A percentile compares a stretch with the other conserved stretches of the same genome.
Evolutionary conservation across 2,888 invertebrate genomes (phyloP).

Genomic region (Toxonevra muliebris): DNA sequence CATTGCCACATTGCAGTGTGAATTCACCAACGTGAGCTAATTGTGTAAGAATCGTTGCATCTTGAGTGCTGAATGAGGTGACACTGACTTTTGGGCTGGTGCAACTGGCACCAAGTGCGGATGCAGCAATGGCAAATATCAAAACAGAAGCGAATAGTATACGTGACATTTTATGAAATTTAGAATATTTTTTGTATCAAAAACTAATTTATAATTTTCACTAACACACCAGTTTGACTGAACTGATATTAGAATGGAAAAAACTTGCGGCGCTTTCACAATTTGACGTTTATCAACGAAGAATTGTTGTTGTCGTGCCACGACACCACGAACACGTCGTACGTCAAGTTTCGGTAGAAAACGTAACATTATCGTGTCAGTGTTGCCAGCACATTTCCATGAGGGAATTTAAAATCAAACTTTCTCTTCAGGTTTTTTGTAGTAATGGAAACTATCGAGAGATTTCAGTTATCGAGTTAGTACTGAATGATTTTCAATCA

Average conservation of each 20-base stretch:
- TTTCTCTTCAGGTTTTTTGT: too few species aligned
- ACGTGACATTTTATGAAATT: conserved; percentile 48
- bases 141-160: conserved; percentile 48
- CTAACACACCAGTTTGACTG: conserved; percentile 15
- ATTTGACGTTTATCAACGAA: conserved; percentile 30
- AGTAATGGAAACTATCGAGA: too few species aligned
- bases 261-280: not conserved
- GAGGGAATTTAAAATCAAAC: too few species aligned
- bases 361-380: conserved; percentile 1
- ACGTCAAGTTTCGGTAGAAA: conserved; percentile 19
- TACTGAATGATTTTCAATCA: too few species aligned
- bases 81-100: conserved; percentile 75
- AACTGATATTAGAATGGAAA: not conserved
- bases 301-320: conserved; percentile 37
- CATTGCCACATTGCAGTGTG: conserved; percentile 80
- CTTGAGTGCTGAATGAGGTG: conserved; percentile 89
- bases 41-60: conserved; percentile 88
- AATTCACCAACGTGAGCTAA: conserved; percentile 94
- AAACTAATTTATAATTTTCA: conserved; percentile 23
- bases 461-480: too few species aligned
- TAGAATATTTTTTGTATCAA: not conserved
- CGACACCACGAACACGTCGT: conserved; percentile 41
- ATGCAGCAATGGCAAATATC: conserved; percentile 41
- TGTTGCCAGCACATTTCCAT: conserved; percentile 26
- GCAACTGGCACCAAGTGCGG: conserved; percentile 63